phyloP scores from a whole-genome alignment of 2,888 invertebrate species.

The Crepidodera aurea region DNA sequence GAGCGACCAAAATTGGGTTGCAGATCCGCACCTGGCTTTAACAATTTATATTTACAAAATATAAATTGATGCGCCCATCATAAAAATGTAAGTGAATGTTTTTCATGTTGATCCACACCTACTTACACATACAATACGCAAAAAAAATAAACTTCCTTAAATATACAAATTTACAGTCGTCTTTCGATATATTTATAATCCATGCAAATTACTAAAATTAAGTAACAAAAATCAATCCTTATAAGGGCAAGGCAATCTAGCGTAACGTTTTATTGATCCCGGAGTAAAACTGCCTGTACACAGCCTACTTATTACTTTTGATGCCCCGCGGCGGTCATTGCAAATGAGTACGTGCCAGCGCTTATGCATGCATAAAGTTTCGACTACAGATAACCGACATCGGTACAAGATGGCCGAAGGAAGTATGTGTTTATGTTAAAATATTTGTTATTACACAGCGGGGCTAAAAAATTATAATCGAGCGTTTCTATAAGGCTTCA shows the following conservation, averaged over 20 bases:
- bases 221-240: not conserved
- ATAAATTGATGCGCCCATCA: too few relatives aligned
- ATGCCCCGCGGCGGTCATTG: slow-evolving; percentile 26
- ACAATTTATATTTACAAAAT: too few relatives aligned
- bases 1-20: too few relatives aligned
- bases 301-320: slow-evolving; percentile 38
- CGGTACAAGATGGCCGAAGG: slow-evolving; percentile 14
- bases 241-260: not conserved
- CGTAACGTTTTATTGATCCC: slow-evolving; percentile 17
- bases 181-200: too few relatives aligned
- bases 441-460: slow-evolving; percentile 28
- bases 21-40: too few relatives aligned
- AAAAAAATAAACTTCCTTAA: too few relatives aligned
- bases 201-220: not conserved
- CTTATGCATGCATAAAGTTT: slow-evolving; percentile 27
- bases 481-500: not conserved
- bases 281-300: slow-evolving; percentile 19
- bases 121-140: too few relatives aligned
- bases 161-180: too few relatives aligned
- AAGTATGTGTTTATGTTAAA: slow-evolving; percentile 34
- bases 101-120: too few relatives aligned
- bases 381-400: slow-evolving; percentile 3
- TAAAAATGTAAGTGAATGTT: too few relatives aligned
- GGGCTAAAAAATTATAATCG: slow-evolving; percentile 16
- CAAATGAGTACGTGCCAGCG: slow-evolving; percentile 35